phyloP scores from a whole-genome alignment of 2,888 invertebrate genomes.

The Leptogaster cylindrica region DNA sequence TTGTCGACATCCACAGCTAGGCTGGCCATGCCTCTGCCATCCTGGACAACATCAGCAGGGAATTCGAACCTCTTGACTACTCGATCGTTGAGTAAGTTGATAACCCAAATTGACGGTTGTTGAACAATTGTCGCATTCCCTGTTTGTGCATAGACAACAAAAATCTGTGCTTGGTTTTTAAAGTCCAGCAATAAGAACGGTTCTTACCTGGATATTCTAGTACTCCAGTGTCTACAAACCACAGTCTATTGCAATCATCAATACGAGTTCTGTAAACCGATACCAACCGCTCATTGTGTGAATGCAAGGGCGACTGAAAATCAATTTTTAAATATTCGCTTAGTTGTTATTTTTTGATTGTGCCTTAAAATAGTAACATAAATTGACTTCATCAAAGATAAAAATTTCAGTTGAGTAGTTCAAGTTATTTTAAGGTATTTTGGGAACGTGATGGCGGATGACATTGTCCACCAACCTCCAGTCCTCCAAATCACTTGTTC shows the following conservation, averaged over 20 bases:
- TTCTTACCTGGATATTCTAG: constrained; percentile 70
- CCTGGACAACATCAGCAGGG: constrained; percentile 57
- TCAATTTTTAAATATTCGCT: not conserved
- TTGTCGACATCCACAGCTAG: constrained; percentile 70
- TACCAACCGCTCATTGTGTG: constrained; percentile 60
- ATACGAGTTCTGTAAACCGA: constrained; percentile 76
- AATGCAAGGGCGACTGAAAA: constrained; percentile 43
- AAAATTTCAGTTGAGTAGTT: not conserved
- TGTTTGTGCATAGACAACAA: constrained; percentile 38
- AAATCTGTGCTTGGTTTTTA: not conserved
- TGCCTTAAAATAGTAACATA: not conserved
- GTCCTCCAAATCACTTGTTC: too few species aligned
- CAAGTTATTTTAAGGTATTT: not conserved
- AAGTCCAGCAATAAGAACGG: not conserved
- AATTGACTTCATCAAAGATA: not conserved
- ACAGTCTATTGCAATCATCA: constrained; percentile 75
- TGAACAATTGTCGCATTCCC: constrained; percentile 62
- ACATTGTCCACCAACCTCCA: too few species aligned
- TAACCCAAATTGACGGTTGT: constrained; percentile 70
- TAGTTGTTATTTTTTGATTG: too few species aligned
- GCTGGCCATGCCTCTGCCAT: constrained; percentile 68
- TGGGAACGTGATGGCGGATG: not conserved
- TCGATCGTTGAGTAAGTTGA: constrained; percentile 70
- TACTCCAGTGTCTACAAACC: constrained; percentile 81
- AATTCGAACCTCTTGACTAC: constrained; percentile 66